Base-by-base conservation (phyloP, 2,888 invertebrate species). In the Uloborus plumipes region DNA sequence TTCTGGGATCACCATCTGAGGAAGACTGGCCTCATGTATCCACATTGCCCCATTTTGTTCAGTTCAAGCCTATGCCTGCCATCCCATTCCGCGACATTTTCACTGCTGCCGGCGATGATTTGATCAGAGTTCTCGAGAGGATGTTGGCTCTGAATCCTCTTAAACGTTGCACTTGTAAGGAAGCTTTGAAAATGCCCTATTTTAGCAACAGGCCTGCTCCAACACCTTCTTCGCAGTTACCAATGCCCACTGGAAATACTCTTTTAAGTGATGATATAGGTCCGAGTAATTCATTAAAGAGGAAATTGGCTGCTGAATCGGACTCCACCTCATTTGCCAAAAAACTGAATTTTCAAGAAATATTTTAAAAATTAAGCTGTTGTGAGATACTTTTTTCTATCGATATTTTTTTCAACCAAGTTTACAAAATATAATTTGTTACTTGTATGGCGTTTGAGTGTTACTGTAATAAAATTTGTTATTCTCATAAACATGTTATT, bases 51-150 rank as follows among this genome's bases (percentile, higher is more conserved):
- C 98, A 98, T 90, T 99, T 93, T 89, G 94, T 99, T 85, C 94
- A 95, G 88, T 98, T 98, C 89, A 98, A 97, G 88, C 92, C 92
- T 13, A 94, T 94, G 86, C 93, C 94, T 0, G 92, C 94, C 0
- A 95, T 94, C 58, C 95, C 95, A 4, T 89, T 99, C 66, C 93
- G 94, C 84, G 93, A 95, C 87, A 97, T 99, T 87, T 99, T 99
- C 89, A 96, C 96, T 62, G 99, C 99, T 1, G 98, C 98, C 1
- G 92, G 93, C 0, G 95, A 97, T 88, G 99, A 99, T 91, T 91
- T 98, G 53, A 90, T 99, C 47, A 92, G 93, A 85, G 90, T 99
- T 71, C 90, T 99, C 79, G 93, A 93, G 59, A 92, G 92, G 74
- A 89, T 98, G 75, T 90, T 99, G 15, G 91, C 93, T 15, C 90